These are phyloP conservation scores for Gymnosoma rotundatum DNA, from an alignment of 2,888 invertebrate species.

Conservation along the genomic window DNA sequence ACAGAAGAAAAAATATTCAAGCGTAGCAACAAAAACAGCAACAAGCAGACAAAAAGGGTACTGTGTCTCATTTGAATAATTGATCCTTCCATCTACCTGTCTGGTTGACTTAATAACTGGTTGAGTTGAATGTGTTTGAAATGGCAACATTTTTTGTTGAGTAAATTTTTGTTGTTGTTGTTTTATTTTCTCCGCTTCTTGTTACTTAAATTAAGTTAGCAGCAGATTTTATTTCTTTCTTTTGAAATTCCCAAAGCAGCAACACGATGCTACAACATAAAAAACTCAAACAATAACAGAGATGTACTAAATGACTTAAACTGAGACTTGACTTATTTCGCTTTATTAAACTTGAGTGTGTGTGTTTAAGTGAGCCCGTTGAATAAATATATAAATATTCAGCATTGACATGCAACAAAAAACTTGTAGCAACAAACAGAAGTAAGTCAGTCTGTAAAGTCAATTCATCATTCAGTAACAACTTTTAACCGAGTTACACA, in stretches of 20 bases:
- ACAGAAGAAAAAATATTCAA: constrained; percentile 12
- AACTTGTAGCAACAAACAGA: background rate
- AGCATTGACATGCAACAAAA: background rate
- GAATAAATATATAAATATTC: constrained; percentile 2
- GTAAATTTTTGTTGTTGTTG: background rate
- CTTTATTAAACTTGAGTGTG: background rate
- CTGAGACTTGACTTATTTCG: constrained; percentile 47
- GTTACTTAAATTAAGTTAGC: constrained; percentile 32
- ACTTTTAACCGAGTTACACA: constrained; percentile 58
- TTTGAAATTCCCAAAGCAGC: background rate
- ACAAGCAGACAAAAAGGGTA: background rate
- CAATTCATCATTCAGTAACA: constrained; percentile 51
- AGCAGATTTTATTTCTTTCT: background rate
- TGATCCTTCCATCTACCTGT: constrained; percentile 35
- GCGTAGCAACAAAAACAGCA: background rate
- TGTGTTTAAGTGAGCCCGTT: background rate
- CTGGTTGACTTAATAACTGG: constrained; percentile 29
- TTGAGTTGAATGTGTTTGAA: constrained; percentile 35
- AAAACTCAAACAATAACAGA: constrained; percentile 17
- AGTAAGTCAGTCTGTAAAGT: constrained; percentile 3
- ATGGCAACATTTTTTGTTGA: constrained; percentile 47
- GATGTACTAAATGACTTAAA: constrained; percentile 19
- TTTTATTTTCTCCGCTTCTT: constrained; percentile 2
- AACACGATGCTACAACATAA: constrained; percentile 17
- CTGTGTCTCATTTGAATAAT: background rate